phyloP scores from a whole-genome alignment of 2,113 vertebrate genomes.

The Aegithalos caudatus region DNA sequence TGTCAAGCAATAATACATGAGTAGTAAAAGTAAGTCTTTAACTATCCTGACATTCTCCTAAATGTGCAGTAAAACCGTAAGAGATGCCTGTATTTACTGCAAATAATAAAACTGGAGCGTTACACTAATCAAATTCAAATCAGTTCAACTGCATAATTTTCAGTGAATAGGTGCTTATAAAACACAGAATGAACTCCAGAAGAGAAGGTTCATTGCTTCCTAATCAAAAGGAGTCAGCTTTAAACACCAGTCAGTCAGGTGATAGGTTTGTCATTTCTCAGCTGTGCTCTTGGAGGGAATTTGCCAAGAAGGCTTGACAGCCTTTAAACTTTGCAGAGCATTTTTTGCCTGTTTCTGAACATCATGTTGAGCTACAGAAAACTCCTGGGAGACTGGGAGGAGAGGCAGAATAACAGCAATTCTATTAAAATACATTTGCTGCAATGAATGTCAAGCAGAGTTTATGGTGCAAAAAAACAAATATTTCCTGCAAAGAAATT shows the following conservation, averaged over 20 bases:
- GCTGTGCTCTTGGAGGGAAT: slow-evolving; percentile 3
- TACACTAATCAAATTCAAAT: slow-evolving; percentile 56
- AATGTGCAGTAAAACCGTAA: neutral
- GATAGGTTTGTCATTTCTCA: slow-evolving; percentile 50
- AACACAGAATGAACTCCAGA: slow-evolving; percentile 47
- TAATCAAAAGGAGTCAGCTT: slow-evolving; percentile 54
- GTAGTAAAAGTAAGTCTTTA: slow-evolving; percentile 33
- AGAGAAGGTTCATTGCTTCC: slow-evolving; percentile 38
- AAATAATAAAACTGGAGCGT: slow-evolving; percentile 44
- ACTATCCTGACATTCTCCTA: slow-evolving; percentile 10
- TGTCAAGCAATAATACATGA: neutral
- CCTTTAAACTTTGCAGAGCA: slow-evolving; percentile 21
- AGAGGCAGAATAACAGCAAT: neutral
- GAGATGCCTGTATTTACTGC: slow-evolving; percentile 29
- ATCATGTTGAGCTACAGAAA: neutral
- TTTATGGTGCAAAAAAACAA: neutral
- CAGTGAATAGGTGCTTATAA: slow-evolving; percentile 47
- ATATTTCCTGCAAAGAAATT: slow-evolving; percentile 16
- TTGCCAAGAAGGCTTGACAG: slow-evolving; percentile 45
- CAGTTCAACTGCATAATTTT: slow-evolving; percentile 28
- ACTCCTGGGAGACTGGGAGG: neutral
- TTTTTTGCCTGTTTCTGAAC: slow-evolving; percentile 35
- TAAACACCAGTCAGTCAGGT: slow-evolving; percentile 62
- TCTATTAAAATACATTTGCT: slow-evolving; percentile 29
- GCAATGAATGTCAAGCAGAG: neutral